A percentile compares a stretch with the other conserved stretches of the same genome.
Evolutionary conservation across 1,140 invertebrate genomes (phyloP).

Genomic region (Cardiocondyla obscurior): DNA sequence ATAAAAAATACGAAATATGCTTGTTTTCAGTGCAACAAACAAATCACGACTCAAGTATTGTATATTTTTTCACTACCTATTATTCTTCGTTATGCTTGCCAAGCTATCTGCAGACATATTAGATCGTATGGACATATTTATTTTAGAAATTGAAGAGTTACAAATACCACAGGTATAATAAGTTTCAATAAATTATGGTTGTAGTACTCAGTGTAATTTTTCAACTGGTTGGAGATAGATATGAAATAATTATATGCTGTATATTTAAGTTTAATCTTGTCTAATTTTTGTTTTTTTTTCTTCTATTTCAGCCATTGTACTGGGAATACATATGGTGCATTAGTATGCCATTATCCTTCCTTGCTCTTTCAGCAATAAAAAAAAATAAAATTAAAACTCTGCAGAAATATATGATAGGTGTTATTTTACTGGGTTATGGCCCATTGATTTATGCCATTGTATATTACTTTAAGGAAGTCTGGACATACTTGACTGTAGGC

Average conservation of each 20-base stretch:
- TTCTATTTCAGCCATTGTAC: conserved; percentile 87
- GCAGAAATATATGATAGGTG: conserved; percentile 92
- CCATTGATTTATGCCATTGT: conserved; percentile 92
- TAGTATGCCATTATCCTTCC: conserved; percentile 92
- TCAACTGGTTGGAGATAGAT: not conserved
- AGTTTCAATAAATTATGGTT: not conserved
- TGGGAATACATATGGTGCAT: conserved; percentile 98
- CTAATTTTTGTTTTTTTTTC: not conserved
- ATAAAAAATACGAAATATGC: conserved; percentile 50
- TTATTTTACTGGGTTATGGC: conserved; percentile 90
- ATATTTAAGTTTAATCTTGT: not conserved
- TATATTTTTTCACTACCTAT: conserved; percentile 95
- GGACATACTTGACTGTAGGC: conserved; percentile 90
- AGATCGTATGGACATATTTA: conserved; percentile 96
- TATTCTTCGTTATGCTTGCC: conserved; percentile 95
- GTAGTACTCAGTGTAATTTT: not conserved
- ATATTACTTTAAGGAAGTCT: conserved; percentile 94
- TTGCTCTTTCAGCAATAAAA: conserved; percentile 93
- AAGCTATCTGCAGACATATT: conserved; percentile 96
- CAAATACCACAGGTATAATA: conserved; percentile 92
- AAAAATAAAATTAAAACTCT: conserved; percentile 92
- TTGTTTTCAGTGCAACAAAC: conserved; percentile 92
- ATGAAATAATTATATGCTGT: not conserved
- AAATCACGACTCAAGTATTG: conserved; percentile 96
- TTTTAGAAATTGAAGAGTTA: conserved; percentile 96